phyloP scores from a whole-genome alignment of 1,140 invertebrate species.

The Drosophila littoralis region DNA sequence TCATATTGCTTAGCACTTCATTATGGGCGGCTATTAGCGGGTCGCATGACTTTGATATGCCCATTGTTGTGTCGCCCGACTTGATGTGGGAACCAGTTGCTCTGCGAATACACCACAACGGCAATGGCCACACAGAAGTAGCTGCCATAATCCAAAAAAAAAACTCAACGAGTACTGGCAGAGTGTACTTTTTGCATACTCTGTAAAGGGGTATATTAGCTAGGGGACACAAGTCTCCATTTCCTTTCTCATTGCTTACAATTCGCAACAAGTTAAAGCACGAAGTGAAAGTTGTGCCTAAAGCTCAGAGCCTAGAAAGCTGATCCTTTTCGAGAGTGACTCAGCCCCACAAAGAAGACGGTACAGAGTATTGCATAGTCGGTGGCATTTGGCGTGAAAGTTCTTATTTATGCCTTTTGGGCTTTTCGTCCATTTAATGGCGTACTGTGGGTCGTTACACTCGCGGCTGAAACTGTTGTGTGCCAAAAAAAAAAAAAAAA shows the following conservation, averaged over 20 bases:
- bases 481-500: conserved; percentile 40
- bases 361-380: neutral
- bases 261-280: no score
- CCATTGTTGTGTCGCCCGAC: conserved; percentile 56
- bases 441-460: conserved; percentile 70
- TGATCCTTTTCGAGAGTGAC: neutral
- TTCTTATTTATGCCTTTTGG: conserved; percentile 4
- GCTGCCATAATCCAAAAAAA: conserved; percentile 30
- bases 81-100: conserved; percentile 48
- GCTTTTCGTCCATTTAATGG: conserved; percentile 33
- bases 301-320: no score
- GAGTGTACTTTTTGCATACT: conserved; percentile 6
- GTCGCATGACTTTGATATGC: conserved; percentile 65
- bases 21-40: conserved; percentile 67
- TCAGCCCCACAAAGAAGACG: no score
- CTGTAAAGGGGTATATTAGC: conserved; percentile 1
- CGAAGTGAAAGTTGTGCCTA: no score
- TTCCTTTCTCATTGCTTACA: no score
- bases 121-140: conserved; percentile 59
- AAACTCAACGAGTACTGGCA: conserved; percentile 29
- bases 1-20: conserved; percentile 71
- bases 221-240: no score
- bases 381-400: neutral
- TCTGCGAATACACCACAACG: conserved; percentile 21
- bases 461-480: conserved; percentile 31